Conservation (phyloP, 23 tunicate species). For the Trididemnum clinides region DNA sequence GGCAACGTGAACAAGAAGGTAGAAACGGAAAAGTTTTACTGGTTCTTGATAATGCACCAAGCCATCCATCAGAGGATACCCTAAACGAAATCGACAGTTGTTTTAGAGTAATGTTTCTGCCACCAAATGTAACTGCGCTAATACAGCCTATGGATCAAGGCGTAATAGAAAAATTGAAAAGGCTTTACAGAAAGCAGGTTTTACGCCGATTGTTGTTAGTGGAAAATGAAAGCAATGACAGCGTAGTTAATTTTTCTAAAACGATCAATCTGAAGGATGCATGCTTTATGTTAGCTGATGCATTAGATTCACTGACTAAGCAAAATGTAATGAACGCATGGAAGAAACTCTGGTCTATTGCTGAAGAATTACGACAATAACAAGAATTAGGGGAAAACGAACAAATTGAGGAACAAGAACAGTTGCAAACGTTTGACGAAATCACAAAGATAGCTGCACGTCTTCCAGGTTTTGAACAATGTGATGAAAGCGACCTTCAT, state of each 20-base stretch:
- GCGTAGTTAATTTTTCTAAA: conserved; percentile 30
- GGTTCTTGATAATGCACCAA: conserved; percentile 37
- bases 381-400: conserved; percentile 32
- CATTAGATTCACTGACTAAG: conserved; percentile 34
- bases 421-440: conserved; percentile 27
- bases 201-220: conserved; percentile 24
- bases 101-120: conserved; percentile 30
- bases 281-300: conserved; percentile 10
- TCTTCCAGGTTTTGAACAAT: conserved; percentile 32
- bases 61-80: conserved; percentile 29
- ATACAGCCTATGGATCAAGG: conserved; percentile 42
- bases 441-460: conserved; percentile 31
- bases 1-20: conserved; percentile 37
- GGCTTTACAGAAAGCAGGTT: conserved; percentile 30
- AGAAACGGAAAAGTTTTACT: conserved; percentile 26
- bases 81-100: conserved; percentile 35
- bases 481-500: conserved; percentile 27
- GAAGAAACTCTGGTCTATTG: conserved; percentile 31
- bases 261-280: conserved; percentile 26
- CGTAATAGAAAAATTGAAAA: conserved; percentile 19
- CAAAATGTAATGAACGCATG: conserved; percentile 29
- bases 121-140: conserved; percentile 41
- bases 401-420: conserved; percentile 18
- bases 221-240: conserved; percentile 26
- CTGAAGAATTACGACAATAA: conserved; percentile 16